Evolutionary conservation across 2,113 vertebrate species (phyloP).

Genomic region (Zosterops pallidus): DNA sequence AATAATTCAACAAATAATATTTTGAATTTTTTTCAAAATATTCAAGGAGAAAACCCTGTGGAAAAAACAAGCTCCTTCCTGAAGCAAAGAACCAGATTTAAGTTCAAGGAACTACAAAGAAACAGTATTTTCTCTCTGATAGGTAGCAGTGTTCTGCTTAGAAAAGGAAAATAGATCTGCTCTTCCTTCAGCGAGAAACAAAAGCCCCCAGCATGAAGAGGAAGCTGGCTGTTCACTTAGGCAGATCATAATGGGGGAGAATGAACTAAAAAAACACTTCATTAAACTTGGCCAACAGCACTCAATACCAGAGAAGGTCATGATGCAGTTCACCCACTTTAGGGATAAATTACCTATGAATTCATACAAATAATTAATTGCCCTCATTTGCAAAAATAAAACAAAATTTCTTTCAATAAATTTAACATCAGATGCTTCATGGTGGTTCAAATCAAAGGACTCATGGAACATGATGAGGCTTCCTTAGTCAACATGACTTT

Average conservation of each 20-base stretch:
- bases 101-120: background rate
- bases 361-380: background rate
- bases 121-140: background rate
- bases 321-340: background rate
- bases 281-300: background rate
- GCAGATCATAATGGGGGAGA: background rate
- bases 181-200: background rate
- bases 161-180: background rate
- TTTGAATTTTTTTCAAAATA: background rate
- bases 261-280: background rate
- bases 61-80: background rate
- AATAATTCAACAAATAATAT: background rate
- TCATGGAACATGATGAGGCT: background rate
- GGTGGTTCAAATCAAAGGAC: background rate
- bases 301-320: fast-evolving
- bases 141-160: background rate
- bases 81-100: background rate
- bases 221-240: background rate
- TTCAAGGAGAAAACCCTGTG: background rate
- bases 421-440: background rate
- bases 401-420: background rate
- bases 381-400: background rate
- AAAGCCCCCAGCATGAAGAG: fast-evolving
- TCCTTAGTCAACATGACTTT: background rate
- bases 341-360: background rate